phyloP scores from a whole-genome alignment of 2,797 vertebrate genomes.

The Acestrorhynchus altus region DNA sequence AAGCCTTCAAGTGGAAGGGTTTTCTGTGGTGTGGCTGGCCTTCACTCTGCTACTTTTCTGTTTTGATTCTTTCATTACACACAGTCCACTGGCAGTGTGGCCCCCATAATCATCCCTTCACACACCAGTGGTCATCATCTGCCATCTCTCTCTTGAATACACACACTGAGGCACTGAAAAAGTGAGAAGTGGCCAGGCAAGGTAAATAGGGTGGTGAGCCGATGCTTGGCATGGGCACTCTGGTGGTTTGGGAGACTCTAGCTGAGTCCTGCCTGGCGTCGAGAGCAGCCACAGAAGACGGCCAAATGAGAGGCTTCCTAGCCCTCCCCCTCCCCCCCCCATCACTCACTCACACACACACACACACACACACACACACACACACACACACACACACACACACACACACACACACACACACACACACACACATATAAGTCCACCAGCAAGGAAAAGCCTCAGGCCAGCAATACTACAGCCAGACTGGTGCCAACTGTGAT shows the following conservation, averaged over 20 bases:
- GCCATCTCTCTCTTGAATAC: conserved; percentile 7
- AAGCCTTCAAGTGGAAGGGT: too few species aligned
- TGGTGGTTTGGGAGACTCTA: conserved; percentile 76
- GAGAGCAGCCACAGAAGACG: conserved; percentile 66
- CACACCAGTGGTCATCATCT: background rate
- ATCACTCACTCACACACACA: too few species aligned
- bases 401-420: conserved; percentile 51
- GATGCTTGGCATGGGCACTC: conserved; percentile 66
- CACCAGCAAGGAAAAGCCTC: background rate
- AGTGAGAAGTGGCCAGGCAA: conserved; percentile 76
- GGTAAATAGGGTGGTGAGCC: conserved; percentile 78
- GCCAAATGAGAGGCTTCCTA: conserved; percentile 68
- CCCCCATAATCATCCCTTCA: background rate
- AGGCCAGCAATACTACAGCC: background rate
- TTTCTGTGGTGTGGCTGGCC: background rate
- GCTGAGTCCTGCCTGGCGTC: conserved; percentile 64
- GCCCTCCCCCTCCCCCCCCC: conserved; percentile 6
- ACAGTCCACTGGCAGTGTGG: background rate
- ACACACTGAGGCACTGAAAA: conserved; percentile 50
- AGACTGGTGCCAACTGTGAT: conserved; percentile 21
- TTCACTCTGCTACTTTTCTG: background rate
- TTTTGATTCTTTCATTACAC: background rate
- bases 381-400: conserved; percentile 58
- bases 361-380: conserved; percentile 55
- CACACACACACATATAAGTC: conserved; percentile 58